These are phyloP conservation scores for Lottia gigantea DNA, from an alignment of 2,888 invertebrate genomes.

Conservation along the genomic window DNA sequence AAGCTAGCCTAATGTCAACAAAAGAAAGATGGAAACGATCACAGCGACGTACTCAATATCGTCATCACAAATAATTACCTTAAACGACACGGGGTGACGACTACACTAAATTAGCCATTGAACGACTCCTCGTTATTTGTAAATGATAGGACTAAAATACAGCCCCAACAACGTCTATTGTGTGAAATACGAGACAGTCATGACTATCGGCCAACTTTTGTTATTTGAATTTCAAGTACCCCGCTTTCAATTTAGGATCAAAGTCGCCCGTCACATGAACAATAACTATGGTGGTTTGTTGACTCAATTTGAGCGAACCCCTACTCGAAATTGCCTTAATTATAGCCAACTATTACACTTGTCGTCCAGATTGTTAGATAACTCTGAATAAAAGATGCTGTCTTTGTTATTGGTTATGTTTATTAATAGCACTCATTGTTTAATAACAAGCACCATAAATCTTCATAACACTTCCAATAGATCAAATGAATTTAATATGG, in stretches of 20 bases:
- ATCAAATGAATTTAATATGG: no score
- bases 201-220: slow-evolving; percentile 7
- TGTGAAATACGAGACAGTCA: not conserved
- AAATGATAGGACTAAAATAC: not conserved
- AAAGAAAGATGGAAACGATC: not conserved
- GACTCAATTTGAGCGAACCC: not conserved
- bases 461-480: no score
- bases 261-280: not conserved
- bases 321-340: slow-evolving; percentile 7
- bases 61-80: slow-evolving; percentile 10
- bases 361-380: not conserved
- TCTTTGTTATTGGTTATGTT: not conserved
- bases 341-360: not conserved
- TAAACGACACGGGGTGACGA: slow-evolving; percentile 8
- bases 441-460: no score
- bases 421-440: no score
- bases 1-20: slow-evolving; percentile 6
- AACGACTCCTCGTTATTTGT: slow-evolving; percentile 6
- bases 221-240: slow-evolving; percentile 8
- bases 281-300: not conserved
- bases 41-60: not conserved
- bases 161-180: not conserved
- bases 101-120: slow-evolving; percentile 4
- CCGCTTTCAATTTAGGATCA: slow-evolving; percentile 10
- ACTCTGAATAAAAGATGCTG: not conserved